These are phyloP conservation scores for Palythoa caribaeorum DNA, from an alignment of 92 coral and sea anemone species.

Conservation along the genomic window DNA sequence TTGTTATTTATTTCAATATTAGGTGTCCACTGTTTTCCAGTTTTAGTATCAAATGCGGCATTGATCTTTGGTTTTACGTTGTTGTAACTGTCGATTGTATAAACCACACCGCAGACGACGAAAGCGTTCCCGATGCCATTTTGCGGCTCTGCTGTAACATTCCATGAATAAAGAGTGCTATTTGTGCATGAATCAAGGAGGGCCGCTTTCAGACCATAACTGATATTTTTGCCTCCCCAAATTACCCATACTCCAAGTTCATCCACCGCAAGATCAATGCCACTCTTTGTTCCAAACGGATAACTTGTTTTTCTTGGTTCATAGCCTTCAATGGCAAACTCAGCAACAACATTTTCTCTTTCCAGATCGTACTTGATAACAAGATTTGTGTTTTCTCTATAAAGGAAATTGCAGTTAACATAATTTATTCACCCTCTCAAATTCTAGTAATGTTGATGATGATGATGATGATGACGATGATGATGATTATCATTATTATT, in stretches of 20 bases:
- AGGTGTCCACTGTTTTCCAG: neutral
- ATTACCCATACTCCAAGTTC: slow-evolving; percentile 35
- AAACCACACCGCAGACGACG: slow-evolving; percentile 41
- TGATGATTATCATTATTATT: no score
- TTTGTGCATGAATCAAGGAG: slow-evolving; percentile 26
- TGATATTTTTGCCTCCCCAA: slow-evolving; percentile 25
- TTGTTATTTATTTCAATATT: neutral
- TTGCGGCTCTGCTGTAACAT: slow-evolving; percentile 5
- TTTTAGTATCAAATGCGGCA: slow-evolving; percentile 23
- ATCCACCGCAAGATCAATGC: slow-evolving; percentile 37
- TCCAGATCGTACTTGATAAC: slow-evolving; percentile 26
- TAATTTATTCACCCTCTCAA: no score
- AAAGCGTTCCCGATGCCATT: slow-evolving; percentile 28
- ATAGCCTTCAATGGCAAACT: slow-evolving; percentile 11
- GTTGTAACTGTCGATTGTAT: slow-evolving; percentile 11
- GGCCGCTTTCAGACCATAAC: slow-evolving; percentile 12
- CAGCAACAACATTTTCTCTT: neutral
- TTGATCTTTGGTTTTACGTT: neutral
- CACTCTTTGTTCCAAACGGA: neutral
- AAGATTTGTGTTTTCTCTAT: neutral
- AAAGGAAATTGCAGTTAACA: neutral
- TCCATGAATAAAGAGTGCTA: slow-evolving; percentile 5
- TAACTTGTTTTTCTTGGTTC: neutral
- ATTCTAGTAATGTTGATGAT: no score
- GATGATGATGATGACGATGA: no score